Evolutionary conservation across 2,888 invertebrate genomes (phyloP).

Genomic region (Hirtodrosophila duncani): DNA sequence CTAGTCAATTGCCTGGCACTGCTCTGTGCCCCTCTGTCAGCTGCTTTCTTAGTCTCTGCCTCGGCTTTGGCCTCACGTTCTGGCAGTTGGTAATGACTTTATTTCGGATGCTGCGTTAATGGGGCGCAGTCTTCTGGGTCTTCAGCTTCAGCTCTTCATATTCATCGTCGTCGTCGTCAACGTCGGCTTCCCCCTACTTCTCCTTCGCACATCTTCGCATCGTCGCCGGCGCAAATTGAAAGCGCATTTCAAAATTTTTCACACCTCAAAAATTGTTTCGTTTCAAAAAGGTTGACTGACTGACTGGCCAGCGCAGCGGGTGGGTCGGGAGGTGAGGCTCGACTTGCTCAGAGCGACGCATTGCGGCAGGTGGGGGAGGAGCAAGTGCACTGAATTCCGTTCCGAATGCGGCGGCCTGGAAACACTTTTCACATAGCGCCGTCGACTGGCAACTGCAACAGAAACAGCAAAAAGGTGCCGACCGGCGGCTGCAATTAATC

Average conservation of each 20-base stretch:
- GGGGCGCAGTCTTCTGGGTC: conserved; percentile 42
- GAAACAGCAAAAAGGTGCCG: conserved; percentile 39
- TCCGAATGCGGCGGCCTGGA: conserved; percentile 37
- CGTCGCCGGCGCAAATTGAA: conserved; percentile 66
- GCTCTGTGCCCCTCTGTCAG: neutral
- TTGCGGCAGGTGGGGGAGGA: neutral
- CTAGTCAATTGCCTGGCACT: too few species aligned
- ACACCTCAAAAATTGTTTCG: conserved; percentile 70
- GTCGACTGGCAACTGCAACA: conserved; percentile 32
- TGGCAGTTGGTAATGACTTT: conserved; percentile 63
- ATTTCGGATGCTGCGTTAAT: conserved; percentile 71
- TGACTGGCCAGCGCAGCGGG: conserved; percentile 43
- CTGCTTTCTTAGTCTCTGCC: conserved; percentile 5
- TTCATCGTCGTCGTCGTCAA: neutral
- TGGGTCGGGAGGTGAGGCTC: neutral
- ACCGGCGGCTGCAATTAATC: conserved; percentile 63
- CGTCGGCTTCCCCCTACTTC: neutral
- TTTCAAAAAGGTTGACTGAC: conserved; percentile 38
- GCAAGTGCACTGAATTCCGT: conserved; percentile 64
- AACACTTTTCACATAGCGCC: conserved; percentile 69
- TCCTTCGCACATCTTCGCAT: neutral
- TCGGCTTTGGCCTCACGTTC: conserved; percentile 5
- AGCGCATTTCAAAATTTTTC: conserved; percentile 71
- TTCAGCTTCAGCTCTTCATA: neutral
- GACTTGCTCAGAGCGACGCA: too few species aligned